Evolutionary conservation across 2,113 vertebrate genomes (phyloP), one percentile per base, ranked within the genome.

Genomic region (Candoia aspera): DNA sequence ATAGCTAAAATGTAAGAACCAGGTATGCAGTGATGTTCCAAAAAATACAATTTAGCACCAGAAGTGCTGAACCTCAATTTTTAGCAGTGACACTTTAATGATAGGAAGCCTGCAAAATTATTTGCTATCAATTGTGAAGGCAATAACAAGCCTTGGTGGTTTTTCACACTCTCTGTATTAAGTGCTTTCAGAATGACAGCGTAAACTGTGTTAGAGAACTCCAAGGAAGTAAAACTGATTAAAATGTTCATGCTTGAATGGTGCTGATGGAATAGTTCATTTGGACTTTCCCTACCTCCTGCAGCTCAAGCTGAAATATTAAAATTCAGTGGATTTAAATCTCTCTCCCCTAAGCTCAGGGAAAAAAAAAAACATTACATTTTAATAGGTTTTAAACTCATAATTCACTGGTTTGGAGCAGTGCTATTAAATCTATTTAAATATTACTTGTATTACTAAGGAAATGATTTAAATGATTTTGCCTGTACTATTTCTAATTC

Each of bases 261-360:
- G 96, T 97, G 97, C 97, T 98, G 98, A 98, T 98, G 98, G 97
- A 98, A 98, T 98, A 98, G 97, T 98, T 98, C 97, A 98, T 98
- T 98, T 98, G 97, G 98, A 98, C 98, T 98, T 97, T 98, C 97
- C 97, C 96, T 98, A 97, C 97, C 98, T 98, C 98, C 98, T 98
- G 97, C 97, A 97, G 98, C 97, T 98, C 97, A 97, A 98, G 97
- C 97, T 98, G 98, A 98, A 98, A 98, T 98, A 98, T 98, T 98
- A 98, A 98, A 98, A 98, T 98, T 98, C 98, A 98, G 97, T 98
- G 97, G 97, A 98, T 98, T 98, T 98, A 98, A 98, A 98, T 98
- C 97, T 98, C 96, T 98, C 96, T 98, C 95, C 96, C 97, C 97
- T 98, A 97, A 97, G 98, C 97, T 96, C 97, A 96, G 97, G 97